A percentile compares a stretch with the other conserved stretches of the same genome.
phyloP scores from a whole-genome alignment of 2,797 vertebrate species.

The Meriones psammophilus region DNA sequence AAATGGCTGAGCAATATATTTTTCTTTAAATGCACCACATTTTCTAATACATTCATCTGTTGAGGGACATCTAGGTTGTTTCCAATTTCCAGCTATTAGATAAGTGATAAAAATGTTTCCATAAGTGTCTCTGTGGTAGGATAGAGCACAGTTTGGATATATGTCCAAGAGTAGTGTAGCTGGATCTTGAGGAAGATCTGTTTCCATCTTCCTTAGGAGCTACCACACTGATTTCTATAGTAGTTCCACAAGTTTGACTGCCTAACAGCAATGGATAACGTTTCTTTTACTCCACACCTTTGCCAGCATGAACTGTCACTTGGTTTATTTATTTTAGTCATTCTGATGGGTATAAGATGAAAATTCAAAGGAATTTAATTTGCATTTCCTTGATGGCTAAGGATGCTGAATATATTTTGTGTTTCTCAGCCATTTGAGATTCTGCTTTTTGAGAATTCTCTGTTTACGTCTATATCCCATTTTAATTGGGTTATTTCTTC shows the following conservation, averaged over 20 bases:
- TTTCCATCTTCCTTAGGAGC: background rate
- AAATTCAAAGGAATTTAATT: background rate
- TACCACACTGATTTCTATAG: background rate
- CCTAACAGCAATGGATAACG: background rate
- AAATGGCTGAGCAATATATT: background rate
- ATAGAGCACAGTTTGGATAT: background rate
- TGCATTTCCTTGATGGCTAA: background rate
- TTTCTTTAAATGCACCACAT: background rate
- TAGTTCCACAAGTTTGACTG: no score
- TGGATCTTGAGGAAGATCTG: background rate
- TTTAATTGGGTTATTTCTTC: background rate
- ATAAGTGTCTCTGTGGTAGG: background rate
- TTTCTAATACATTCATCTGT: background rate
- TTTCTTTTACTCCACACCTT: background rate
- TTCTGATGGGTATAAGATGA: no score
- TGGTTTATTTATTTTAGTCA: background rate
- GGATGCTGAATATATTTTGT: background rate
- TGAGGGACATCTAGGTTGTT: background rate
- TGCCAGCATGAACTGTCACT: background rate
- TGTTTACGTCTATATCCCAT: background rate
- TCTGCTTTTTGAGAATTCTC: background rate
- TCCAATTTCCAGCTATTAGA: background rate
- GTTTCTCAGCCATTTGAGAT: background rate
- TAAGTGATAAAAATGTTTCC: background rate
- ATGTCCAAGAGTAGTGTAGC: background rate